Evolutionary conservation across 2,888 invertebrate species (phyloP), one percentile per base, ranked within the genome.

Genomic region (Augiades crinisus): DNA sequence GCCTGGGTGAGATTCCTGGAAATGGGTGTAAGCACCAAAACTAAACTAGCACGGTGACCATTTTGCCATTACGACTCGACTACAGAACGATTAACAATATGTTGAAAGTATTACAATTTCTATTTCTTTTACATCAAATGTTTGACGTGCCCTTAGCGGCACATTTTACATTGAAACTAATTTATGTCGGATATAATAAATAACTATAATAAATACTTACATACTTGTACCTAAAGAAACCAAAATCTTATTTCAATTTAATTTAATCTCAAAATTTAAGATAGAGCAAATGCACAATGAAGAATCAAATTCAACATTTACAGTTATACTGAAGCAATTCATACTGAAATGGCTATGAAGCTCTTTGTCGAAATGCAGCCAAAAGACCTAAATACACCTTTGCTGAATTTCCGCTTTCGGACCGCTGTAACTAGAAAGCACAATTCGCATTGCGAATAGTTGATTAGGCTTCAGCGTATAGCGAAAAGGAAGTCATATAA

Each of bases 391-490:
- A 50, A 43, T 51, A 51, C 43, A 44, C 54, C 55, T 56, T 53
- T 45, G 45, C 38, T 58, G 58, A 67, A 63, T 59, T 62, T 47
- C 46, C 40, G 37, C 40, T 54, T 41, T 53, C 37, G 41, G 33
- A 21, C 24, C 22, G 24, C 24, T 47, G 21, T 34, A 44, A 60
- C 56, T 63, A 67, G 67, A 55, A 67, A 67, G 59, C 69, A 67
- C 63, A 37, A 44, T 65, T 64, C 70, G 69, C 47, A 54, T 76
- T 71, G 70, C 73, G 57, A 54, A 65, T 66, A 70, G 73, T 73
- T 75, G 75, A 78, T 79, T 79, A 78, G 72, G 66, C 65, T 51
- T 51, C 45, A 52, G 45, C 55, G 59, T 61, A 61, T 58, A 50
- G 34, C 43, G 4, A 51, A 44, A 37, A 51, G 24, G 34, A 37